These are phyloP conservation scores for Drosophila teissieri DNA, from an alignment of 1,140 invertebrate species.

Conservation along the genomic window DNA sequence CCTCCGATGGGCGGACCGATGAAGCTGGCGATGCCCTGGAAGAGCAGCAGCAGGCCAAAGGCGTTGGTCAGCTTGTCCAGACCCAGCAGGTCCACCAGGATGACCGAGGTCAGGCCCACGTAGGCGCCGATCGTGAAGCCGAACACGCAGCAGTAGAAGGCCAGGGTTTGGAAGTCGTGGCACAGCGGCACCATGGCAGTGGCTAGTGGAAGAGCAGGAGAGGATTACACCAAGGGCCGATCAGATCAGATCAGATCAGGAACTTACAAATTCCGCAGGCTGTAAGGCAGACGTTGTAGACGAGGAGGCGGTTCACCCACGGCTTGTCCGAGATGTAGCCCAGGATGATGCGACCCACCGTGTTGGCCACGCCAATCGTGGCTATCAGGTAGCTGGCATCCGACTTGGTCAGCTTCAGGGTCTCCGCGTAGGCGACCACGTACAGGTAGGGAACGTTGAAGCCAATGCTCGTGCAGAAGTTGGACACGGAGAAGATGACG, in stretches of 20 bases:
- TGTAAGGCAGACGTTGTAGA: constrained; percentile 95
- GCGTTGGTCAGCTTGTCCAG: constrained; percentile 95
- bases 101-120: constrained; percentile 96
- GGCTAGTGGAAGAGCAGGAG: constrained; percentile 85
- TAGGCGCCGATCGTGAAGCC: constrained; percentile 96
- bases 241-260: neutral
- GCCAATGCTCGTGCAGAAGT: constrained; percentile 98
- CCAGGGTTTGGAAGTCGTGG: constrained; percentile 88
- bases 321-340: constrained; percentile 94
- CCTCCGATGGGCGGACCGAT: constrained; percentile 95
- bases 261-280: constrained; percentile 92
- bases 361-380: constrained; percentile 94
- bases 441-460: constrained; percentile 98
- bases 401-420: constrained; percentile 86
- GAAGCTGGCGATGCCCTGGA: constrained; percentile 96
- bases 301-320: constrained; percentile 93
- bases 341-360: constrained; percentile 93
- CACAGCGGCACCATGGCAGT: constrained; percentile 92
- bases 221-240: neutral
- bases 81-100: constrained; percentile 94
- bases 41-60: constrained; percentile 95
- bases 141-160: constrained; percentile 92
- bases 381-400: constrained; percentile 89
- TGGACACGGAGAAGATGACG: constrained; percentile 95
- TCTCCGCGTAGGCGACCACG: constrained; percentile 88